Evolutionary conservation across 1,140 invertebrate species (phyloP).

Genomic region (Drosophila sp.): DNA sequence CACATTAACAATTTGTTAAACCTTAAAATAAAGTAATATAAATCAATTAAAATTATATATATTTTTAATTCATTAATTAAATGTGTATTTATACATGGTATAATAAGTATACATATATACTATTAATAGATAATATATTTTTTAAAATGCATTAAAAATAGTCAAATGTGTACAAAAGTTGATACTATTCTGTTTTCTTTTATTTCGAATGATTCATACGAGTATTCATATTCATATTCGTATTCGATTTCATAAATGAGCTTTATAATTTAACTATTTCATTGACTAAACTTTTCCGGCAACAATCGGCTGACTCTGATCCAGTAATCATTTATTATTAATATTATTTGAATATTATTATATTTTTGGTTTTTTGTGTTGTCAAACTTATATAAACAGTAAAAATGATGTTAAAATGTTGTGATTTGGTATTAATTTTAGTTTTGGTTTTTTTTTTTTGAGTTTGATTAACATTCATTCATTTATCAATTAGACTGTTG

Average conservation of each 20-base stretch:
- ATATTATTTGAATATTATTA: constrained; percentile 44
- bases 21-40: constrained; percentile 22
- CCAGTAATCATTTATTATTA: constrained; percentile 30
- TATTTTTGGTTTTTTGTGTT: constrained; percentile 29
- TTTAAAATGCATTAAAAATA: constrained; percentile 82
- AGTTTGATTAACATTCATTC: constrained; percentile 72
- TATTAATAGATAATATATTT: constrained; percentile 52
- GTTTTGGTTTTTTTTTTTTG: constrained; percentile 55
- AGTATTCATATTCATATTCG: constrained; percentile 28
- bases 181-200: constrained; percentile 69
- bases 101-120: constrained; percentile 59
- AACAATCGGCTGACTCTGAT: constrained; percentile 35
- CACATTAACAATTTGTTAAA: constrained; percentile 75
- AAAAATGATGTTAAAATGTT: constrained; percentile 80
- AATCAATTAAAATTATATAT: constrained; percentile 46
- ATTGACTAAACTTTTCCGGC: constrained; percentile 72
- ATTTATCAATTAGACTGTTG: constrained; percentile 68
- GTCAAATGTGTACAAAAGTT: constrained; percentile 80
- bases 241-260: constrained; percentile 52
- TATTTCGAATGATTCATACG: constrained; percentile 44
- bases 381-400: constrained; percentile 75
- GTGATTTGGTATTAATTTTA: constrained; percentile 57
- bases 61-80: constrained; percentile 63
- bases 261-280: constrained; percentile 78
- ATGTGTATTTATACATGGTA: constrained; percentile 54